Percentiles rank a stretch among this genome's conserved stretches.
Conservation (phyloP, 2,113 vertebrate species). For the Ciconia maguari region DNA sequence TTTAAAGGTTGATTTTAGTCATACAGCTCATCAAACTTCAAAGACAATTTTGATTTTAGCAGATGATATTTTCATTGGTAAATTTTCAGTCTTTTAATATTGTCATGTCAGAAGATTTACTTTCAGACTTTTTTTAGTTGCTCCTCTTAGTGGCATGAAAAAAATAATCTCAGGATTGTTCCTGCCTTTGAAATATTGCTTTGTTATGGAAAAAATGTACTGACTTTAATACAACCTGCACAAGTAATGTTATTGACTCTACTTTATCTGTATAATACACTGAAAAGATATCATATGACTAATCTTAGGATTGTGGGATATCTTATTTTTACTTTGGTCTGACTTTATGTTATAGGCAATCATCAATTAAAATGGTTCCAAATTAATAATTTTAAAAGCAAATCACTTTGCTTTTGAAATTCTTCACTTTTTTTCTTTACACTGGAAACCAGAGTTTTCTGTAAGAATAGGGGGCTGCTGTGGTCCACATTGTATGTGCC, state of each 20-base stretch:
- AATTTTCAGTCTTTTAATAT: background rate
- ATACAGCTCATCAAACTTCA: background rate
- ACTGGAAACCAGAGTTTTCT: background rate
- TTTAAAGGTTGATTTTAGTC: background rate
- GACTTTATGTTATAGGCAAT: background rate
- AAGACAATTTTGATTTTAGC: background rate
- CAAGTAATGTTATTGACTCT: background rate
- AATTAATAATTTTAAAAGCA: background rate
- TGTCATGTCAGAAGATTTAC: background rate
- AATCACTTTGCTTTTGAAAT: background rate
- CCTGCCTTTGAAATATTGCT: background rate
- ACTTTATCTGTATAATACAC: background rate
- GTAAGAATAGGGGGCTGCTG: background rate
- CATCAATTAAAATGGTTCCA: background rate
- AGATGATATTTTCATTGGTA: background rate
- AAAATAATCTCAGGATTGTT: background rate
- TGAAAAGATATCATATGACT: background rate
- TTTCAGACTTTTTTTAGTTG: background rate
- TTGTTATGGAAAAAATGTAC: background rate
- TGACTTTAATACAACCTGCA: background rate
- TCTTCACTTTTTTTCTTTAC: background rate
- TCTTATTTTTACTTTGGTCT: background rate
- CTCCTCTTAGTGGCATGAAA: background rate
- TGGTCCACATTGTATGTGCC: rapidly evolving
- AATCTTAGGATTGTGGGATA: background rate